Conservation (phyloP, 2,113 vertebrate species). For the Gambusia affinis region DNA sequence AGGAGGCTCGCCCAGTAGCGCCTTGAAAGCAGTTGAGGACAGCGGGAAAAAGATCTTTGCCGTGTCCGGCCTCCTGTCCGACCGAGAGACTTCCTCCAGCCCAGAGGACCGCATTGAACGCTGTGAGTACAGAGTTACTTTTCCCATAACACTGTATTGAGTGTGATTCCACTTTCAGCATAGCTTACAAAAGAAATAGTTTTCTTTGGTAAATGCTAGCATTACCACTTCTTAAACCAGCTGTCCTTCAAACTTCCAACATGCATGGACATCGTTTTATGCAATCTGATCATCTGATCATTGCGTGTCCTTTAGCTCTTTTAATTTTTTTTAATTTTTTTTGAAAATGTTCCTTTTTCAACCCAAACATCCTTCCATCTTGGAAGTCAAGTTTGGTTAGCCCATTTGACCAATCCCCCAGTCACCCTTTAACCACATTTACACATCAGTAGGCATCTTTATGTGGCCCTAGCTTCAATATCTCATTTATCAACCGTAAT, state of each 20-base stretch:
- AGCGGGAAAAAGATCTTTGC: slow-evolving; percentile 98
- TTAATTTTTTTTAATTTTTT: background rate
- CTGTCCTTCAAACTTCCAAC: too few species aligned
- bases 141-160: background rate
- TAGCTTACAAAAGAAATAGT: background rate
- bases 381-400: background rate
- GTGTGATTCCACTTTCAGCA: background rate
- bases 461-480: too few species aligned
- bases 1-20: slow-evolving; percentile 89
- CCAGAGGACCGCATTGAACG: slow-evolving; percentile 97
- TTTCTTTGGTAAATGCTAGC: background rate
- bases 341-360: background rate
- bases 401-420: background rate
- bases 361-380: background rate
- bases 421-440: background rate
- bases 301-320: background rate
- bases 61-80: slow-evolving; percentile 97
- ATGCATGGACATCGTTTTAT: too few species aligned
- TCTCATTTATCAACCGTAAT: too few species aligned
- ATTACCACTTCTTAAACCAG: background rate
- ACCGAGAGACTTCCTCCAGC: slow-evolving; percentile 97
- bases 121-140: slow-evolving; percentile 87
- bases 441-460: background rate
- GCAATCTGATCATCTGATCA: too few species aligned
- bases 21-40: slow-evolving; percentile 94